Percentiles rank a stretch among this genome's conserved stretches.
phyloP scores from a whole-genome alignment of 2,113 vertebrate species.

The Myrmecobius fasciatus region DNA sequence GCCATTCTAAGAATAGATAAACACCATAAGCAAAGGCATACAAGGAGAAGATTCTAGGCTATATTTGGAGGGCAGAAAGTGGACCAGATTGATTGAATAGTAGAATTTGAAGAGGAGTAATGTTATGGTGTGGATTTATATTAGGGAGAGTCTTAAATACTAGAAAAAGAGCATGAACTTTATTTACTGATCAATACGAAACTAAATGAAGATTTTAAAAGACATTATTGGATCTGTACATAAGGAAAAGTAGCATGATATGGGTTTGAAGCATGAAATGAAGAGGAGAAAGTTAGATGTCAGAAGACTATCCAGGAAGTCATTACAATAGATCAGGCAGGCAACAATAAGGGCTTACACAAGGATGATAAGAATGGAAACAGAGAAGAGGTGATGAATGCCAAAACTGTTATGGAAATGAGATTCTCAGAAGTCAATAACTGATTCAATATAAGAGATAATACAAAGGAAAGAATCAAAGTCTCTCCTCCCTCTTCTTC shows the following conservation, averaged over 20 bases:
- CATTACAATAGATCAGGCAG: background rate
- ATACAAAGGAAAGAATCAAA: background rate
- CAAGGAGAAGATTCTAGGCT: background rate
- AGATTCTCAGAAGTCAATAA: background rate
- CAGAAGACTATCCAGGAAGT: background rate
- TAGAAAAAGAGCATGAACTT: background rate
- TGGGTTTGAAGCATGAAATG: background rate
- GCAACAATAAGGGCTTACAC: background rate
- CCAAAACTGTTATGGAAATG: background rate
- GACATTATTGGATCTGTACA: background rate
- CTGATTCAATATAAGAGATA: background rate
- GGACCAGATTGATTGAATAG: no score
- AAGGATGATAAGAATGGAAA: background rate
- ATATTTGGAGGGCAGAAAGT: background rate
- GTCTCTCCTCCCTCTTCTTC: background rate
- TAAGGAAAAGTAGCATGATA: background rate
- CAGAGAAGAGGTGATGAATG: background rate
- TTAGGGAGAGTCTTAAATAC: background rate
- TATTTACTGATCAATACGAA: background rate
- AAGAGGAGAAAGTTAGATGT: background rate
- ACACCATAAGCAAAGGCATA: background rate
- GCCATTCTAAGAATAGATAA: background rate
- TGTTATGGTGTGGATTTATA: background rate
- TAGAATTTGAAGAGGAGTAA: no score
- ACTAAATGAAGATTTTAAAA: background rate